phyloP scores from a whole-genome alignment of 2,888 invertebrate species.

The Zelleria hepariella region DNA sequence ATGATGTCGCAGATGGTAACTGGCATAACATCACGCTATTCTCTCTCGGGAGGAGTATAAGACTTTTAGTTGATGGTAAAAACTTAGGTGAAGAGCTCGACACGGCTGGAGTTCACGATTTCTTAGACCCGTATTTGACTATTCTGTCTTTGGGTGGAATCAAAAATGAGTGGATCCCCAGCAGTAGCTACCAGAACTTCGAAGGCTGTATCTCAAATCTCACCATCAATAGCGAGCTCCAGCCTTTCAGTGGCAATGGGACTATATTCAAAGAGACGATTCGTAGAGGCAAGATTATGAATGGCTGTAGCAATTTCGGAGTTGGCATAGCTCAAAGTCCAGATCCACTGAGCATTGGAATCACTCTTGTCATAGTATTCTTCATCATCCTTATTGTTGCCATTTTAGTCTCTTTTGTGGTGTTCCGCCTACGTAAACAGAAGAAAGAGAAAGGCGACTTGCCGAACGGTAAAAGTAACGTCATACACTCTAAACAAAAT shows the following conservation, averaged over 20 bases:
- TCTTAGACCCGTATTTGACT: conserved; percentile 91
- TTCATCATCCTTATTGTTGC: conserved; percentile 91
- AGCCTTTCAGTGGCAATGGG: conserved; percentile 91
- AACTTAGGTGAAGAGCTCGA: conserved; percentile 89
- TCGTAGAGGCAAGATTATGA: conserved; percentile 79
- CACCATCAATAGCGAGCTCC: conserved; percentile 88
- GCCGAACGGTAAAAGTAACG: conserved; percentile 74
- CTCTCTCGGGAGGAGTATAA: conserved; percentile 78
- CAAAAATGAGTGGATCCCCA: conserved; percentile 73
- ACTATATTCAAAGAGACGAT: conserved; percentile 81
- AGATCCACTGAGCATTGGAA: conserved; percentile 92
- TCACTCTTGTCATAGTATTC: conserved; percentile 94
- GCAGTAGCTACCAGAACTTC: conserved; percentile 75
- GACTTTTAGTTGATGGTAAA: conserved; percentile 78
- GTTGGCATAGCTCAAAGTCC: conserved; percentile 83
- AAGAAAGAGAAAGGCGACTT: conserved; percentile 87
- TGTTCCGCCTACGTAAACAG: conserved; percentile 89
- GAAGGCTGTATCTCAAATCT: conserved; percentile 93
- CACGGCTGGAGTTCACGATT: conserved; percentile 89
- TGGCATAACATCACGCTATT: conserved; percentile 92
- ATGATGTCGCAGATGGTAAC: conserved; percentile 80
- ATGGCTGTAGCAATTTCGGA: conserved; percentile 83
- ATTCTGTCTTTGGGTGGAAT: conserved; percentile 85
- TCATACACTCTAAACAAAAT: conserved; percentile 84
- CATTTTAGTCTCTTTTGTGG: conserved; percentile 91